A percentile compares a stretch with the other conserved stretches of the same genome.
Evolutionary conservation across 2,113 vertebrate species (phyloP).

Genomic region (Tragelaphus strepsiceros): DNA sequence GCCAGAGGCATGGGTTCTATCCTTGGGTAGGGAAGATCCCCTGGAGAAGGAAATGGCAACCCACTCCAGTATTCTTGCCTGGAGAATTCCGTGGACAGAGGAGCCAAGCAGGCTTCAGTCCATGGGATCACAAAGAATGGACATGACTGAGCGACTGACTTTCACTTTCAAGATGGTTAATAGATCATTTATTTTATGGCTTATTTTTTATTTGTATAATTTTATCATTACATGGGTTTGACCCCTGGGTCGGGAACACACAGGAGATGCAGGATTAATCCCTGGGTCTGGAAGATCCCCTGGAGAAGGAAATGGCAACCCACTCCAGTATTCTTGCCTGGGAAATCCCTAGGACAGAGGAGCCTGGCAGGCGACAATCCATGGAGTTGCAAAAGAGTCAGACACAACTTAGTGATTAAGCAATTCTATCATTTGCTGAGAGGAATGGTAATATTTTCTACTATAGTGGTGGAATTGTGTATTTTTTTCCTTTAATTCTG

Average conservation of each 20-base stretch:
- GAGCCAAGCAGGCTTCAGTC: neutral
- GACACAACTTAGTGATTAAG: neutral
- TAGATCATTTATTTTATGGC: neutral
- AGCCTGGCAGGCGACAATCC: rapidly evolving
- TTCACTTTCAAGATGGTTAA: neutral
- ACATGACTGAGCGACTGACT: neutral
- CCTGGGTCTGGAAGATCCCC: neutral
- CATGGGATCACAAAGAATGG: neutral
- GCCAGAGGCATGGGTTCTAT: neutral
- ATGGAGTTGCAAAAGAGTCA: neutral
- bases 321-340: neutral
- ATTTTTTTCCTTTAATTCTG: neutral
- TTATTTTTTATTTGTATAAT: neutral
- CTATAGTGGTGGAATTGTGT: neutral
- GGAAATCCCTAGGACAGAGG: neutral
- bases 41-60: neutral
- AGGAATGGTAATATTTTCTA: neutral
- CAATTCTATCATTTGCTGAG: neutral
- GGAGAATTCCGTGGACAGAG: neutral
- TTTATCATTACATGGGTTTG: neutral
- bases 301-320: neutral
- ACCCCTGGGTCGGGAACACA: neutral
- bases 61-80: neutral
- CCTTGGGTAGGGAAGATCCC: neutral
- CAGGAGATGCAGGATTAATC: neutral